phyloP scores from a whole-genome alignment of 1,140 invertebrate species.

The Drosophila truncata region DNA sequence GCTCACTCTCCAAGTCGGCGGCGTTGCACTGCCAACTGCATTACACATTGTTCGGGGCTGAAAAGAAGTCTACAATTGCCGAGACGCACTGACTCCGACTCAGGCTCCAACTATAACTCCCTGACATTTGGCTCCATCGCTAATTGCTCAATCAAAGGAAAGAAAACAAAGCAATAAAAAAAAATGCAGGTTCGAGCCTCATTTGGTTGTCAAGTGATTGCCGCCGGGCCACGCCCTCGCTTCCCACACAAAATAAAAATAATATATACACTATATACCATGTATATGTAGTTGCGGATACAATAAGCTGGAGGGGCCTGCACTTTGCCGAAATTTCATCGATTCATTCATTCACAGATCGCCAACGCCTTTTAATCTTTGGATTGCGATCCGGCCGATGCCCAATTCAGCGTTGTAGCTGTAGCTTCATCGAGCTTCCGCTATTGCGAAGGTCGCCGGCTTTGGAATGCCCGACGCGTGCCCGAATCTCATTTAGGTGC shows the following conservation, averaged over 20 bases:
- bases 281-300: not conserved
- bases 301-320: constrained; percentile 22
- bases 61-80: constrained; percentile 44
- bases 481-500: constrained; percentile 40
- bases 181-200: constrained; percentile 18
- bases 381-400: constrained; percentile 36
- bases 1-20: constrained; percentile 25
- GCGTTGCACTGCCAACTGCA: constrained; percentile 22
- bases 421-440: constrained; percentile 57
- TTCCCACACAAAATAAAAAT: constrained; percentile 8
- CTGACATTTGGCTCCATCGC: constrained; percentile 49
- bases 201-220: constrained; percentile 33
- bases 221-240: constrained; percentile 26
- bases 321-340: constrained; percentile 34
- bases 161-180: constrained; percentile 27
- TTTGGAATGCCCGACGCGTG: constrained; percentile 67
- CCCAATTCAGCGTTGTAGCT: constrained; percentile 38
- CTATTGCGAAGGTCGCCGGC: constrained; percentile 62
- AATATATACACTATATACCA: not conserved
- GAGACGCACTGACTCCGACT: constrained; percentile 21
- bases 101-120: not conserved
- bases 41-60: constrained; percentile 13
- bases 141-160: constrained; percentile 50
- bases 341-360: constrained; percentile 68
- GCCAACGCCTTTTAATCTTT: constrained; percentile 33